Base-by-base conservation (phyloP, 2,797 vertebrate species). In the Coccyzus lansbergi region DNA sequence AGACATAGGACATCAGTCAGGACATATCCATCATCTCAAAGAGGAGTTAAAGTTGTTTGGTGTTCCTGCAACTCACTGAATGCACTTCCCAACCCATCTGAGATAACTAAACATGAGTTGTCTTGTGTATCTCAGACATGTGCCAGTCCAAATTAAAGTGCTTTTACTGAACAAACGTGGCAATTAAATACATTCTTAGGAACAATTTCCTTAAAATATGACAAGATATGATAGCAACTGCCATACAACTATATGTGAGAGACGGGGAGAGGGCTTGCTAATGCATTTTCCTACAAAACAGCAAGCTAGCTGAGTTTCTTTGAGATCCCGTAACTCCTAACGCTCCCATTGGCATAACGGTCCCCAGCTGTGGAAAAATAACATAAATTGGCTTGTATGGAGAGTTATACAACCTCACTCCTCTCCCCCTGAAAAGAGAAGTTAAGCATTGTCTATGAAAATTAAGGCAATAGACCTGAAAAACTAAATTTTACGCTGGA, bases 1-100 rank as follows among this genome's bases (percentile, higher is more conserved):
- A 52, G 48, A 67, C 13, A 20, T 1, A 58, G 60, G 10, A 65
- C 40, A 52, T 21, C 48, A 76, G 12, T 22, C 1, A 4, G 55
- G 55, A 48, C 0, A 0, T 24, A 81, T 25, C 17, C 31, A 31
- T 13, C 17, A 17, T 36, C 48, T 38, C 29, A 65, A 71, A 58
- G 26, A 74, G 49, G 28, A 67, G 20, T 6, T 28, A 20, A 78
- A 63, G 72, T 42, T 28, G 3, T 62, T 15, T 86, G n/a, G 33
- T 55, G 6, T 33, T 82, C 22, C 26, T 63, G 34, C 31, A 72
- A 10, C 33, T 56, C 34, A 11, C 8, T 29, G 12, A 4, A 4
- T 34, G 12, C 1, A 15, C 14, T 55, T 18, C 15, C 24, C 33
- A 82, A 0, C 1, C 11, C 22, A 55, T 71, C 42, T 28, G 55